Base-by-base conservation (phyloP, 2,113 vertebrate species). In the Collichthys lucidus region DNA sequence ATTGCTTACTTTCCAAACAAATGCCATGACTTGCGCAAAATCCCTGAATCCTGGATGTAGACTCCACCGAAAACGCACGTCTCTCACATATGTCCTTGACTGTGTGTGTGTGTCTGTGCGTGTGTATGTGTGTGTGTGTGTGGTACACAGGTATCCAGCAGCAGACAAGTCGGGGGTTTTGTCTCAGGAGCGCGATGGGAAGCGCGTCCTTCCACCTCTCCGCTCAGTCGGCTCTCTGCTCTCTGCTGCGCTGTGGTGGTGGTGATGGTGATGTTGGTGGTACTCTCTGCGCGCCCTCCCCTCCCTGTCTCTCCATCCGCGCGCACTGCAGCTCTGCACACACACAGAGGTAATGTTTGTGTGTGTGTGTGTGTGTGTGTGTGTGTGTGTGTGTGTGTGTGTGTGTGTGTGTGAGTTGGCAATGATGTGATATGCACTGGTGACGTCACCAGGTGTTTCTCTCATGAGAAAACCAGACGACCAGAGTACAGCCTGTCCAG, bases 391-490 rank as follows among this genome's bases (percentile, higher is more conserved):
- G 73, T 40, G 66, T 46, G 50, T 53, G 63, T 71, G 52, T 55
- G n/a, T 11, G 7, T 42, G 49, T 14, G 42, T 59, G 73, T 40
- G 66, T 46, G 50, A 15, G 65, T 55, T 44, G 20, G 50, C 17
- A 55, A 65, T 29, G 55, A 64, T 65, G 61, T 74, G 55, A 72
- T 53, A 67, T 63, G 69, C 5, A 12, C 17, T n/a, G 35, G 50
- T 93, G 88, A 92, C 90, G 91, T 93, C 89, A 91, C 84, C 80
- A 89, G 86, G 86, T 86, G 88, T 77, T 75, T 79, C 69, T 70
- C 67, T 53, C 47, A 42, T 24, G 22, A 16, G 49, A 52, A 40
- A 66, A 57, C 14, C 26, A 83, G 74, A 59, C 49, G 66, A 57
- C 64, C 56, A 24, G 74, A 64, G 52, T 42, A 11, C 16, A 66